Evolutionary conservation across 2,888 invertebrate genomes (phyloP).

Genomic region (Ashinkailepas kermadecensis): DNA sequence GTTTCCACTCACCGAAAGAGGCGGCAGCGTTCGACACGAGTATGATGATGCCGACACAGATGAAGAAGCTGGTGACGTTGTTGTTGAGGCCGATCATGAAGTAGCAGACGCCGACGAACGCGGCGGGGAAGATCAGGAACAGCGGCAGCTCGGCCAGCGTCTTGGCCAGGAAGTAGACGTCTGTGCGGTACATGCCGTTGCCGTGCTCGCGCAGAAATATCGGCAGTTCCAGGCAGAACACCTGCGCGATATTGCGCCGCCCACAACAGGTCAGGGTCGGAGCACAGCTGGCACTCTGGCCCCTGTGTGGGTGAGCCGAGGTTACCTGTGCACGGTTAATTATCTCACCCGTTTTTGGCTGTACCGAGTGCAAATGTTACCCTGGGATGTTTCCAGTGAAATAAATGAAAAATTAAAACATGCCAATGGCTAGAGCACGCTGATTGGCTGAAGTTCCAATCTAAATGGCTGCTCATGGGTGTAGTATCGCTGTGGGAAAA

Average conservation of each 20-base stretch:
- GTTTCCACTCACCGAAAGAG: conserved; percentile 62
- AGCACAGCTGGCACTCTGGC: too few relatives aligned
- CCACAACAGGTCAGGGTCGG: too few relatives aligned
- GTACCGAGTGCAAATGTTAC: too few relatives aligned
- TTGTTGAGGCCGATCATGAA: conserved; percentile 80
- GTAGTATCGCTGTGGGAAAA: too few relatives aligned
- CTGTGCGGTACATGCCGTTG: conserved; percentile 83
- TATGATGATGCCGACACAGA: conserved; percentile 56
- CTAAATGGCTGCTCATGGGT: too few relatives aligned
- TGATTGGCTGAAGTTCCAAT: too few relatives aligned
- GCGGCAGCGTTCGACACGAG: conserved; percentile 82
- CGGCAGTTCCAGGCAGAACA: conserved; percentile 81
- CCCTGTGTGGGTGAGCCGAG: too few relatives aligned
- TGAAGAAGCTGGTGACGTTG: conserved; percentile 54
- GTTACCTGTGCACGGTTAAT: too few relatives aligned
- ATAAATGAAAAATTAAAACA: too few relatives aligned
- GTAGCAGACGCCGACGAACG: conserved; percentile 76
- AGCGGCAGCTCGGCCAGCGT: conserved; percentile 82
- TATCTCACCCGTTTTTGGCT: too few relatives aligned
- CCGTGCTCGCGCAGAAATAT: conserved; percentile 81
- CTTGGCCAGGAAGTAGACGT: conserved; percentile 85
- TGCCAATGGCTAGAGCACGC: too few relatives aligned
- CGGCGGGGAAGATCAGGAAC: conserved; percentile 69
- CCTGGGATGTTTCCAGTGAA: too few relatives aligned
- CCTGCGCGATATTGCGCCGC: conserved; percentile 48